A percentile compares a stretch with the other conserved stretches of the same genome.
Evolutionary conservation across 2,888 invertebrate genomes (phyloP).

Genomic region (Petrophora chlorosata): DNA sequence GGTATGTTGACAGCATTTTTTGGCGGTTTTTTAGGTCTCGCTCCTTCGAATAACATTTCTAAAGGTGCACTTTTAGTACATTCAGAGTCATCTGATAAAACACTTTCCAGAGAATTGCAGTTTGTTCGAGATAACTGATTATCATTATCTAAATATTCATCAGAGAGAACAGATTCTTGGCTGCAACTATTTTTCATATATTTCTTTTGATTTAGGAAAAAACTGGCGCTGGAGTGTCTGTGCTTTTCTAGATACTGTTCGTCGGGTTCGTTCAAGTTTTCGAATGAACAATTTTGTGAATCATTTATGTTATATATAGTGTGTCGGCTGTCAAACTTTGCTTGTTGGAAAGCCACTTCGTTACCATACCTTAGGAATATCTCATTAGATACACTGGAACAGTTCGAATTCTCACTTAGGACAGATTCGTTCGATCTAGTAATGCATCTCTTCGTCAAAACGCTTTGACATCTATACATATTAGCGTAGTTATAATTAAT

Average conservation of each 20-base stretch:
- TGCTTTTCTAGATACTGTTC: conserved; percentile 81
- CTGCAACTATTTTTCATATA: conserved; percentile 86
- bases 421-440: conserved; percentile 84
- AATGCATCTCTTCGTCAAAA: conserved; percentile 81
- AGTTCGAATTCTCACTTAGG: conserved; percentile 77
- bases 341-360: conserved; percentile 78
- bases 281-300: conserved; percentile 76
- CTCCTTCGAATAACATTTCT: conserved; percentile 87
- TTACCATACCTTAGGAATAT: conserved; percentile 79
- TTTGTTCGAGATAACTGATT: conserved; percentile 86
- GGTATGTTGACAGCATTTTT: conserved; percentile 62
- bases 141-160: conserved; percentile 84
- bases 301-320: conserved; percentile 75
- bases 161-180: conserved; percentile 91
- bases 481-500: conserved; percentile 58
- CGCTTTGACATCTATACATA: conserved; percentile 79
- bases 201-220: conserved; percentile 88
- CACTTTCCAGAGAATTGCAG: conserved; percentile 91
- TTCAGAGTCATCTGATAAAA: conserved; percentile 91
- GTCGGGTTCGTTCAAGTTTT: conserved; percentile 66
- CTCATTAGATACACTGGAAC: conserved; percentile 79
- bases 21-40: conserved; percentile 69
- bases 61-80: conserved; percentile 90
- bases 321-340: conserved; percentile 74
- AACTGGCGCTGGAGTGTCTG: conserved; percentile 90